Evolutionary conservation across 2,113 vertebrate genomes (phyloP).

Genomic region (Neopipo cinnamomea): DNA sequence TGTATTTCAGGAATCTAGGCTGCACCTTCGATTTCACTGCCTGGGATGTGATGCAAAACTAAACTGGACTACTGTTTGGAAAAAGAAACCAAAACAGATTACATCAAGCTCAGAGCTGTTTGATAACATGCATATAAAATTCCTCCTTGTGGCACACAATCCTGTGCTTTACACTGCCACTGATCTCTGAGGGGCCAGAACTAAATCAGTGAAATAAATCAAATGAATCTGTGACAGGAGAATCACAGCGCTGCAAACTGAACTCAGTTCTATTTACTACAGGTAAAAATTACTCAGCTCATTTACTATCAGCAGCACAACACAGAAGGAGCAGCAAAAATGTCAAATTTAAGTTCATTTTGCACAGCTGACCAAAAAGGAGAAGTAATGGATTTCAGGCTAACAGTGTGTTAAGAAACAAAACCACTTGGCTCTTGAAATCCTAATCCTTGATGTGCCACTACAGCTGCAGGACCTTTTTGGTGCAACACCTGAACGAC

Average conservation of each 20-base stretch:
- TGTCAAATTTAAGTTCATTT: neutral
- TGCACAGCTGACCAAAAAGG: neutral
- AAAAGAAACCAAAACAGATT: neutral
- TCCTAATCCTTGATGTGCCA: neutral
- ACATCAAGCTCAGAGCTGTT: neutral
- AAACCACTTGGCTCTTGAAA: neutral
- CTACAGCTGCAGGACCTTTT: neutral
- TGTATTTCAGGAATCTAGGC: neutral
- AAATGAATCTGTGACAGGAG: neutral
- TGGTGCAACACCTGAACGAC: neutral
- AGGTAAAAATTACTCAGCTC: neutral
- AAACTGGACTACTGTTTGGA: neutral
- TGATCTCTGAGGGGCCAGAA: neutral
- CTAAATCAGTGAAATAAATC: neutral
- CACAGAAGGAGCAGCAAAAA: neutral
- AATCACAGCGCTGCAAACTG: neutral
- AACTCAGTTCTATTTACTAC: neutral
- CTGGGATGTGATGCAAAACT: neutral
- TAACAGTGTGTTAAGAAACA: neutral
- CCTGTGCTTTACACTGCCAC: neutral
- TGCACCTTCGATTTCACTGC: neutral
- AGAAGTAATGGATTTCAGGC: neutral
- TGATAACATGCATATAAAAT: neutral
- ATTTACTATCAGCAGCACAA: neutral
- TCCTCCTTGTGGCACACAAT: neutral